phyloP scores from a whole-genome alignment of 2,888 invertebrate genomes.

The Drosophila buzzatii region DNA sequence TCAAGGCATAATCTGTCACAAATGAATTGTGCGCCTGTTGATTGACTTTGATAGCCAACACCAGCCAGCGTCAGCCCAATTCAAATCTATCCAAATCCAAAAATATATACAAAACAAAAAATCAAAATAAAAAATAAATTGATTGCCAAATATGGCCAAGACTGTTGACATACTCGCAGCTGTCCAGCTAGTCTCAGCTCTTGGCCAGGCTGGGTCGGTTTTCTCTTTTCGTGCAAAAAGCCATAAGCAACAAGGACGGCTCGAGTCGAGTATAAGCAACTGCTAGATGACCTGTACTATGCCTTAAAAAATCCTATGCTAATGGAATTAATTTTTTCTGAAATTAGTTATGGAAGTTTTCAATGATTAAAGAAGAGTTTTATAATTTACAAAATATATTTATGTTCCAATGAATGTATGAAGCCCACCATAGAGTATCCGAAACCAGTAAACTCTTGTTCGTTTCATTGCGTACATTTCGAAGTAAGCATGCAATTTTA shows the following conservation, averaged over 20 bases:
- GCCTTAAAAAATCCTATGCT: no score
- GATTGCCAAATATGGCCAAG: slow-evolving; percentile 57
- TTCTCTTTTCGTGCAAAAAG: slow-evolving; percentile 61
- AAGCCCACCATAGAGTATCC: slow-evolving; percentile 12
- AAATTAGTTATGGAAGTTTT: background rate
- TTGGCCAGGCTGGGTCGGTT: slow-evolving; percentile 50
- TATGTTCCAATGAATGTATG: background rate
- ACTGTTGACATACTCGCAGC: slow-evolving; percentile 39
- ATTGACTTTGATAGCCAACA: slow-evolving; percentile 69
- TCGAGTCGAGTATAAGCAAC: background rate
- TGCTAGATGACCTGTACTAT: background rate
- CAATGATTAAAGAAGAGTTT: background rate
- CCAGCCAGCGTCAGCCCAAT: slow-evolving; percentile 64
- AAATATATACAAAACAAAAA: slow-evolving; percentile 6
- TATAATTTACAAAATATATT: background rate
- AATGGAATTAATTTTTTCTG: background rate
- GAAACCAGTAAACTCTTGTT: slow-evolving; percentile 40
- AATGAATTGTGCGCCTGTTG: slow-evolving; percentile 70
- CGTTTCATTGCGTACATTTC: slow-evolving; percentile 18
- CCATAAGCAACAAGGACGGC: slow-evolving; percentile 19
- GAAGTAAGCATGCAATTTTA: slow-evolving; percentile 58
- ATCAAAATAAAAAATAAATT: slow-evolving; percentile 14
- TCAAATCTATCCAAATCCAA: slow-evolving; percentile 53
- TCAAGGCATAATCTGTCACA: slow-evolving; percentile 78
- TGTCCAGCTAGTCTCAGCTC: slow-evolving; percentile 18